Conservation (phyloP, 1,140 invertebrate species). For the Macrosteles quadrilineatus region DNA sequence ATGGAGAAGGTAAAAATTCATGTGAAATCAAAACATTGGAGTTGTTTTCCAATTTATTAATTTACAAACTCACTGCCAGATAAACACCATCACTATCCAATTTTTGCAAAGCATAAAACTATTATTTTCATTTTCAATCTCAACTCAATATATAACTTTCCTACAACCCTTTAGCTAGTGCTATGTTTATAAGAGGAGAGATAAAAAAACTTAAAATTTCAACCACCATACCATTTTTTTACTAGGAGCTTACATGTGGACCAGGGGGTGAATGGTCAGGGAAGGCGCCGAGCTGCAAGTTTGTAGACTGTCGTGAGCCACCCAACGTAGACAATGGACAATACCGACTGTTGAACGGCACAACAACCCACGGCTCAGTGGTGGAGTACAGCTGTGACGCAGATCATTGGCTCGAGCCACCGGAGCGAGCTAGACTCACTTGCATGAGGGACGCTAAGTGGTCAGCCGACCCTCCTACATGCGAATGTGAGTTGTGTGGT, state of each 20-base stretch:
- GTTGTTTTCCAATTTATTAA: no score
- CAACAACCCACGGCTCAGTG: slow-evolving; percentile 75
- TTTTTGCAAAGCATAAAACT: no score
- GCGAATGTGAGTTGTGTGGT: slow-evolving; percentile 79
- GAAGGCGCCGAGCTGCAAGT: slow-evolving; percentile 76
- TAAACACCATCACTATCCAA: no score
- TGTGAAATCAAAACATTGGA: no score
- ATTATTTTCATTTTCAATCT: no score
- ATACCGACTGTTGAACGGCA: slow-evolving; percentile 70
- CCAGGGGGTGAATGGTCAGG: slow-evolving; percentile 81
- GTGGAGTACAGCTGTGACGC: slow-evolving; percentile 76
- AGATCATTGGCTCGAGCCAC: slow-evolving; percentile 81
- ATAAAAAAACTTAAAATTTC: no score
- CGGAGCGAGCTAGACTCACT: slow-evolving; percentile 58
- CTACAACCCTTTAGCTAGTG: no score
- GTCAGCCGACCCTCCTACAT: slow-evolving; percentile 80
- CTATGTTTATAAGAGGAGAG: no score
- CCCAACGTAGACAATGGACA: slow-evolving; percentile 73
- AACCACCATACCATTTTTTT: no score
- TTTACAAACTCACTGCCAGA: no score
- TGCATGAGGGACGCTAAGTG: slow-evolving; percentile 84
- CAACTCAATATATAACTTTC: no score
- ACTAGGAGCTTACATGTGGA: slow-evolving; percentile 77
- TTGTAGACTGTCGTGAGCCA: slow-evolving; percentile 85
- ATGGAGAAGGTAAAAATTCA: no score